Base-by-base conservation (phyloP, 92 coral and sea anemone genomes). In the Palythoa heliodiscus region DNA sequence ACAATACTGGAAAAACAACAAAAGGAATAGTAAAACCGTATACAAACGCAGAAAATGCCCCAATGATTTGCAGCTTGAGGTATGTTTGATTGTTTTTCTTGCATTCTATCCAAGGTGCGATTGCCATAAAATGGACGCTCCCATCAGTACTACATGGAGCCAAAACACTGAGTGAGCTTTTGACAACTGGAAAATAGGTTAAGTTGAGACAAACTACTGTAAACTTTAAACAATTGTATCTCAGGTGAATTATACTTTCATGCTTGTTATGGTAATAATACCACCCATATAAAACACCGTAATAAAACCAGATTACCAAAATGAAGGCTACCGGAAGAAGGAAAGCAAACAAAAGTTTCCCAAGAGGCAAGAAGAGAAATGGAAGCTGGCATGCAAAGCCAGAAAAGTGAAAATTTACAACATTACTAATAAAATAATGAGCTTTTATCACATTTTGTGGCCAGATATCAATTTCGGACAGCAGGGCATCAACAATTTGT, bases 1-100 rank as follows among this genome's bases (percentile, higher is more conserved):
- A 86, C 48, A 93, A 87, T n/a, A 93, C 91, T 47, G 84, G 53
- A 60, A 93, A 94, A 15, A 92, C 86, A 19, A 84, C 87, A 40
- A 89, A 58, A 35, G 98, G 98, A 50, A 94, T 84, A 9, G 93
- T 90, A n/a, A 95, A 16, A 12, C 93, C 98, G 72, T 93, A 95
- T 0, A 93, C n/a, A 0, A 70, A 54, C 7, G 93, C n/a, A 4
- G 95, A 87, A 72, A 83, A 58, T 69, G 85, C 83, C 22, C 91
- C 95, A 58, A 92, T 70, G 10, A 37, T 71, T 40, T 69, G 86
- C 52, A 94, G 47, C 55, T 29, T 73, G 55, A 81, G 79, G 78
- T 87, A 91, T 7, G 82, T 86, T 11, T 40, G 70, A 24, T 88
- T 76, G 67, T 40, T 57, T 40, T 88, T 87, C n/a, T 87, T 17